Evolutionary conservation across 35 echinoderm and acorn worm species (phyloP).

Genomic region (Lytechinus pictus): DNA sequence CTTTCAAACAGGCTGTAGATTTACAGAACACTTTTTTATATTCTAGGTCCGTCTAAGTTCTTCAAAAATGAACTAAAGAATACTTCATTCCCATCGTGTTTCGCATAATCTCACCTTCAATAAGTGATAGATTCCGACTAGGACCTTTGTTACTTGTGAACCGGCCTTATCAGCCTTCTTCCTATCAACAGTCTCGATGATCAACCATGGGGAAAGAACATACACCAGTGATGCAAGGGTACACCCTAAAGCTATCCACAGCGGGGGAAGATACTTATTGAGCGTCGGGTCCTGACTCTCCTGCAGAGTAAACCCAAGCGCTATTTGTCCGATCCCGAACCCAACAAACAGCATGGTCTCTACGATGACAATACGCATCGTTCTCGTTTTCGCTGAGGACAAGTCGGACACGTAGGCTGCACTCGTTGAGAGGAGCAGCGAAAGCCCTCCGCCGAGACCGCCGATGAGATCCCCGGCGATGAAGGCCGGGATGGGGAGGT

Average conservation of each 20-base stretch:
- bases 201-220: neutral
- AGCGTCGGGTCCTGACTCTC: neutral
- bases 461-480: neutral
- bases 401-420: constrained; percentile 15
- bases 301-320: constrained; percentile 17
- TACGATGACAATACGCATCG: neutral
- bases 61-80: too few species aligned
- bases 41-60: too few species aligned
- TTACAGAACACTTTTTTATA: too few species aligned
- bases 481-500: neutral
- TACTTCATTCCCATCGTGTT: neutral
- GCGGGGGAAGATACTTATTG: neutral
- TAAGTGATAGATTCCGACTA: neutral
- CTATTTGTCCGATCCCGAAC: neutral
- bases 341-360: neutral
- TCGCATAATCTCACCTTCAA: neutral
- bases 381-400: neutral
- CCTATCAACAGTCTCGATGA: constrained; percentile 21
- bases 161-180: neutral
- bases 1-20: too few species aligned
- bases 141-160: neutral
- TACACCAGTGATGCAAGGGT: neutral
- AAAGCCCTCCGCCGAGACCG: neutral
- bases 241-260: constrained; percentile 9
- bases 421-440: neutral